Conservation (phyloP, 2,113 vertebrate species). For the Amia ocellicauda region DNA sequence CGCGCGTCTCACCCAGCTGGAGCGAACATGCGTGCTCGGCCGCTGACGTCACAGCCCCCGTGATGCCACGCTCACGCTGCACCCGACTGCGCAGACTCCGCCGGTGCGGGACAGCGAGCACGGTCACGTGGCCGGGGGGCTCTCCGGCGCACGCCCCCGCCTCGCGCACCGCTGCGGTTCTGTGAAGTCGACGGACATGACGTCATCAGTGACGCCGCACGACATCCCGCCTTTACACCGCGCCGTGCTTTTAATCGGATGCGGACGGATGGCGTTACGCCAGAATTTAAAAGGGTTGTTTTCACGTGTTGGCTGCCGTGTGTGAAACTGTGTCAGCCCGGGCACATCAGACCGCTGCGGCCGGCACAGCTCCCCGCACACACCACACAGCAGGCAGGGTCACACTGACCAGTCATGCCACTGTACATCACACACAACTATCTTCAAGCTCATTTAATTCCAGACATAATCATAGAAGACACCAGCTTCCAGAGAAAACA, state of each 20-base stretch:
- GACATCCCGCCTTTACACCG: neutral
- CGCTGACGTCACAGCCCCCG: constrained; percentile 52
- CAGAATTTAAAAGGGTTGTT: neutral
- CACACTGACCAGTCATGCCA: too few species aligned
- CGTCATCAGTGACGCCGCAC: neutral
- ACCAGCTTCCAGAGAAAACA: too few species aligned
- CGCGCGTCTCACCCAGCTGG: constrained; percentile 41
- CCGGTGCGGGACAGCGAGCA: constrained; percentile 25
- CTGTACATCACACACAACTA: too few species aligned
- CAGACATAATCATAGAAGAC: too few species aligned
- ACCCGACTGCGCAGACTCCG: constrained; percentile 47
- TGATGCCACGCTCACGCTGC: constrained; percentile 38
- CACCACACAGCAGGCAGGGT: neutral
- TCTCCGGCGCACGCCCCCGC: too few species aligned
- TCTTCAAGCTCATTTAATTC: too few species aligned
- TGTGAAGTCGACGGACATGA: neutral
- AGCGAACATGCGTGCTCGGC: constrained; percentile 40
- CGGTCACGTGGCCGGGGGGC: neutral
- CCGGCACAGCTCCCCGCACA: neutral
- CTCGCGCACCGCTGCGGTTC: neutral
- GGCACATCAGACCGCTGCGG: neutral
- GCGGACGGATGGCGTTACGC: neutral
- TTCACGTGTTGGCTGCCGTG: neutral
- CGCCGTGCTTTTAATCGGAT: neutral
- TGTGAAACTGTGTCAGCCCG: neutral